Evolutionary conservation across 1,140 invertebrate species (phyloP).

Genomic region (Chrysopa pallens): DNA sequence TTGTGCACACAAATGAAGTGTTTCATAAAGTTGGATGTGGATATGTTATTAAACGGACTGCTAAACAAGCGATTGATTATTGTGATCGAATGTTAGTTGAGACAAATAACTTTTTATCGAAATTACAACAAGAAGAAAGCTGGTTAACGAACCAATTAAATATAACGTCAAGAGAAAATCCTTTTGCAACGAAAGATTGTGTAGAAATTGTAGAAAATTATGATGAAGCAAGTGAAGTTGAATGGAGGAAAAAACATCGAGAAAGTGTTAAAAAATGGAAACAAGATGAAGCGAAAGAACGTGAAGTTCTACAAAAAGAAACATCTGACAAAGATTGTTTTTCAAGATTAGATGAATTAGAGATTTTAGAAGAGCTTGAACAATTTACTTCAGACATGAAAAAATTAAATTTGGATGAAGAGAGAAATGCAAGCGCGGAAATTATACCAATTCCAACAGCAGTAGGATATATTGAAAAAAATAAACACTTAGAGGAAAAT

Average conservation of each 20-base stretch:
- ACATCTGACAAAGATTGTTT: slow-evolving; percentile 21
- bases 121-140: slow-evolving; percentile 28
- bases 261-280: slow-evolving; percentile 20
- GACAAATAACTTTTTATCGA: slow-evolving; percentile 28
- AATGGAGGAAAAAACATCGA: slow-evolving; percentile 28
- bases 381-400: slow-evolving; percentile 14
- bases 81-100: slow-evolving; percentile 19
- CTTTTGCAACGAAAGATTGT: slow-evolving; percentile 17
- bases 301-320: slow-evolving; percentile 10
- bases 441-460: not conserved
- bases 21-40: slow-evolving; percentile 49
- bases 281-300: slow-evolving; percentile 12
- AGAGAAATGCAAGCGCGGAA: not conserved
- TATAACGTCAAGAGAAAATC: slow-evolving; percentile 21
- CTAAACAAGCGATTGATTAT: slow-evolving; percentile 33
- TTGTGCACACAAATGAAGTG: slow-evolving; percentile 61
- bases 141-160: slow-evolving; percentile 27
- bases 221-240: slow-evolving; percentile 33
- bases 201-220: slow-evolving; percentile 38
- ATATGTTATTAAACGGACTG: slow-evolving; percentile 51
- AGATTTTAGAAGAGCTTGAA: slow-evolving; percentile 28
- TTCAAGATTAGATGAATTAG: slow-evolving; percentile 25
- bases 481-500: not conserved
- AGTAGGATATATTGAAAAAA: not conserved
- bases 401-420: not conserved